Base-by-base conservation (phyloP, 2,113 vertebrate species). In the Saimiri boliviensis region DNA sequence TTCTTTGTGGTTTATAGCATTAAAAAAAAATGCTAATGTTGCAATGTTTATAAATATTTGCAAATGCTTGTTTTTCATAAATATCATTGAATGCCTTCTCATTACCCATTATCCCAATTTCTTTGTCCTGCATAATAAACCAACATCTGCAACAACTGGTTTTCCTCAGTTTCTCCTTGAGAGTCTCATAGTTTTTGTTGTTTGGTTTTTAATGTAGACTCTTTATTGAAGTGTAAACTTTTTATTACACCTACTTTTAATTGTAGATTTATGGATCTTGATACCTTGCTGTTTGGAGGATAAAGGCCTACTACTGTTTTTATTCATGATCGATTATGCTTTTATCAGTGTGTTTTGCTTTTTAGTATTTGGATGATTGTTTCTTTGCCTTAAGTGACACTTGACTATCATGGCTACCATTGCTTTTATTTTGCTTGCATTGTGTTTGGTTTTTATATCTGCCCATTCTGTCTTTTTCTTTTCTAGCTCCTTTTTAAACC, bases 391-490 rank as follows among this genome's bases (percentile, higher is more conserved):
- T 35, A 35, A 73, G 23, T 89, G 58, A 1, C 3, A 1, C 9
- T 71, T 14, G 6, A 5, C 20, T 27, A 3, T 14, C 19, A 2
- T 21, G 3, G 9, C n/a, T 27, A 0, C 3, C n/a, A 1, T 25
- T 0, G 10, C 3, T 8, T 85, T 3, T n/a, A 4, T 2, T 7
- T 20, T 12, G 8, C 17, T 20, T 11, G 5, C 2, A 1, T 54
- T 10, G 17, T 6, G 21, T 73, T 58, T 76, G 10, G 30, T 30
- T 35, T 90, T 27, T 14, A 8, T 6, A 1, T 47, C 20, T 16
- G 40, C 66, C 45, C 5, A 2, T 58, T 74, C 49, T 14, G 6
- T 60, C 30, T 56, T 16, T 56, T 42, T 13, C 23, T 60, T 40
- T 25, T 12, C 45, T 56, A 47, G 25, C 27, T n/a, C 9, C 30